Percentiles rank a stretch among this genome's conserved stretches.
These are phyloP conservation scores for Hanleya hanleyi DNA, from an alignment of 2,888 invertebrate genomes.

Conservation along the genomic window DNA sequence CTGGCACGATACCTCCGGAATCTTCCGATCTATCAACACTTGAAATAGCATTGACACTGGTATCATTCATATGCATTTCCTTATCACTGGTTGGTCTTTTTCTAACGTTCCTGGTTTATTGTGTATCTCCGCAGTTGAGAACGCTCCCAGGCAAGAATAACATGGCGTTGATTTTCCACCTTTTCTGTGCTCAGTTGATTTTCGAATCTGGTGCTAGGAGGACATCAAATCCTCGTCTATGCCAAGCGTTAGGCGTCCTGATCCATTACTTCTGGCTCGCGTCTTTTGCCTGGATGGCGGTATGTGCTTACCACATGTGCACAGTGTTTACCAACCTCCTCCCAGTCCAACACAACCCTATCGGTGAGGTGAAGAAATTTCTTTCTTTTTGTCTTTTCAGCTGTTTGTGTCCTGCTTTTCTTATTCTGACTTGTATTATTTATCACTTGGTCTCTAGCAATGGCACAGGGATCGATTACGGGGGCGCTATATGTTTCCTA, in stretches of 20 bases:
- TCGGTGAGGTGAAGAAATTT: neutral
- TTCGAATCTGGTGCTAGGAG: constrained; percentile 30
- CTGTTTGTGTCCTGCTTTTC: no score
- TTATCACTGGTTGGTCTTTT: constrained; percentile 36
- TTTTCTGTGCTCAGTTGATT: constrained; percentile 35
- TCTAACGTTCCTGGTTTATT: constrained; percentile 39
- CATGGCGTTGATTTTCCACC: constrained; percentile 33
- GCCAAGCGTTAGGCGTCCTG: constrained; percentile 36
- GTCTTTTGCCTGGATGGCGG: constrained; percentile 39
- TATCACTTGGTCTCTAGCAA: neutral
- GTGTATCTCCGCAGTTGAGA: constrained; percentile 26
- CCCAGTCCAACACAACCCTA: no score
- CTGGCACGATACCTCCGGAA: neutral
- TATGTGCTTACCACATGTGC: constrained; percentile 47
- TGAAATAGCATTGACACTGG: neutral
- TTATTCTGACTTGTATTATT: neutral
- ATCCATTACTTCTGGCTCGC: constrained; percentile 46
- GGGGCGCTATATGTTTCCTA: constrained; percentile 11
- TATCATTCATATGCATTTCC: constrained; percentile 23
- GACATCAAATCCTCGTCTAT: constrained; percentile 15
- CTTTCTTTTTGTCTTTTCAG: no score
- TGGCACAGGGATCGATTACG: constrained; percentile 13
- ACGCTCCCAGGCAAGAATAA: constrained; percentile 41
- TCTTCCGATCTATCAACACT: no score
- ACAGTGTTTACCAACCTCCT: constrained; percentile 40